phyloP scores from a whole-genome alignment of 2,113 vertebrate genomes.

The Chloropsis hardwickii region DNA sequence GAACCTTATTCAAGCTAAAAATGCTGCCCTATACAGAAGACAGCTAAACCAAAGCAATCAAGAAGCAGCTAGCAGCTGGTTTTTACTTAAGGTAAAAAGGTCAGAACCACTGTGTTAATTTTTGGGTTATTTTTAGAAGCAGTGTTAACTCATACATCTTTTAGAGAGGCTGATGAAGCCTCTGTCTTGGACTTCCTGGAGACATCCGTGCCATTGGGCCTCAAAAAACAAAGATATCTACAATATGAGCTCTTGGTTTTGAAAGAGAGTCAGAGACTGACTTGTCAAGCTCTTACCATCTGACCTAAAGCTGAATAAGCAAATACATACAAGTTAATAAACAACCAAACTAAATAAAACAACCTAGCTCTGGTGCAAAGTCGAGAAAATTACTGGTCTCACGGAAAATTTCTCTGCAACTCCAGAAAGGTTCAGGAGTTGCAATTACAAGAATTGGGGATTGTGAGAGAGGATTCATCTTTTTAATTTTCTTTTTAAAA shows the following conservation, averaged over 20 bases:
- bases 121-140: neutral
- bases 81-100: neutral
- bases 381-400: neutral
- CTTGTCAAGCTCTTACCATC: neutral
- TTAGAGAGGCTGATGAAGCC: neutral
- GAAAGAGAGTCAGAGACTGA: neutral
- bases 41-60: neutral
- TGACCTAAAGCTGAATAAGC: constrained; percentile 3
- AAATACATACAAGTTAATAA: constrained; percentile 45
- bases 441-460: neutral
- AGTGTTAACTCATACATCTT: neutral
- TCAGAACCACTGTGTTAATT: neutral
- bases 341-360: constrained; percentile 42
- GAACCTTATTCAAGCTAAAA: neutral
- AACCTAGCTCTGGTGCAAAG: constrained; percentile 12
- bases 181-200: neutral
- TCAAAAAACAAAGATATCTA: neutral
- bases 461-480: rapidly evolving
- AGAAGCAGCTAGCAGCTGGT: neutral
- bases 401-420: neutral
- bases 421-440: neutral
- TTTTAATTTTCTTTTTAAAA: neutral
- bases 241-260: neutral
- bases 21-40: neutral
- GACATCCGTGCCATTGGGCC: rapidly evolving